Evolutionary conservation across 2,888 invertebrate species (phyloP), one percentile per base, ranked within the genome.

Genomic region (Melangyna quadrimaculata): DNA sequence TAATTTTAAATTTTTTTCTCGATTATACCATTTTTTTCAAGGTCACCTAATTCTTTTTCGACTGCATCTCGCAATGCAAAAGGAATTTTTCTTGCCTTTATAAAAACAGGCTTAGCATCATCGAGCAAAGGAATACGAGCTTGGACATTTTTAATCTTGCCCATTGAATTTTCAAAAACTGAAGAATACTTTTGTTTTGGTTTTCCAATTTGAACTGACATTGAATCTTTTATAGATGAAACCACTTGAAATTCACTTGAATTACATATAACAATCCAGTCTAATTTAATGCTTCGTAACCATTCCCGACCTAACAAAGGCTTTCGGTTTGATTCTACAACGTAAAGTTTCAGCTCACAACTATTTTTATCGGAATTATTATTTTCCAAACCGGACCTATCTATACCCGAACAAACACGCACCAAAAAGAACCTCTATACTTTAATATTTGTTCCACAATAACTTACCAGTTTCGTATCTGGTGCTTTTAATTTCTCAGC

Each of bases 201-300:
- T 32, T 69, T 48, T 48, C 29, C 43, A 29, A 63, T 78, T 29
- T 65, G 40, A 8, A 55, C 43, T 89, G 90, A 77, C 90, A 90
- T n/a, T 86, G 71, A 88, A 89, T 90, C 82, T 89, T 90, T 22
- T 87, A 80, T 43, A 69, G 71, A 40, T 88, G 86, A 17, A 90
- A 84, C n/a, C 7, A 37, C 51, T 59, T 71, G 61, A 40, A 59
- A 40, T 71, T 71, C 40, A 35, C 57, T 37, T 14, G 12, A 37
- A 14, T 12, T 7, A n/a, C n/a, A n/a, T n/a, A n/a, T n/a, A n/a
- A n/a, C n/a, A n/a, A n/a, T n/a, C 55, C 55, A 67, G 17, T 67
- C 43, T 55, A 74, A 57, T 32, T 43, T 43, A 55, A 53, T 57
- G n/a, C 48, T 61, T n/a, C 72, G 22, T 51, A 59, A 24, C 59